phyloP scores from a whole-genome alignment of 2,888 invertebrate genomes.

The Anagyrus pseudococci region DNA sequence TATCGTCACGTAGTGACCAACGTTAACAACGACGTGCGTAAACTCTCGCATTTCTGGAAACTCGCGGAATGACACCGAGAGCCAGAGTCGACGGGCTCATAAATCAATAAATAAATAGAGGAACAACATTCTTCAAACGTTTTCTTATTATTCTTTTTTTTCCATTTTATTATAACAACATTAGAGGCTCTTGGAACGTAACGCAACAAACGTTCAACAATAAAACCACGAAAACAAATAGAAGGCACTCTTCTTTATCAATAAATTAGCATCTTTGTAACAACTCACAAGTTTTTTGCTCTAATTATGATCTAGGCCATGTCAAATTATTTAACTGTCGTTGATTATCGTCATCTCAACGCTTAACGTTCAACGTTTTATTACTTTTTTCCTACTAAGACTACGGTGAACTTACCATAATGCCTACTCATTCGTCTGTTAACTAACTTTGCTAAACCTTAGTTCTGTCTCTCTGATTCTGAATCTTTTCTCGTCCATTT shows the following conservation, averaged over 20 bases:
- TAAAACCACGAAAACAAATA: constrained; percentile 61
- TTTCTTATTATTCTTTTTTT: constrained; percentile 4
- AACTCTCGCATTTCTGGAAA: constrained; percentile 40
- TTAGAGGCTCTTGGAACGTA: constrained; percentile 61
- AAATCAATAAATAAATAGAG: constrained; percentile 60
- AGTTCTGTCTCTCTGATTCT: constrained; percentile 39
- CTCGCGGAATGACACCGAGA: constrained; percentile 45
- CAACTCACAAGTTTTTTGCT: constrained; percentile 42
- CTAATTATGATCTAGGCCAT: constrained; percentile 42
- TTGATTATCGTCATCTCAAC: constrained; percentile 27
- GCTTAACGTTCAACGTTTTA: constrained; percentile 20
- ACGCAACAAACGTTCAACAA: constrained; percentile 60
- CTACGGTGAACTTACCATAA: constrained; percentile 41
- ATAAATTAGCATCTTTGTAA: constrained; percentile 55
- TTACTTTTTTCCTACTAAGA: constrained; percentile 14
- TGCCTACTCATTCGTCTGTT: constrained; percentile 33
- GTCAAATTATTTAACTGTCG: constrained; percentile 42
- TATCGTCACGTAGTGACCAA: constrained; percentile 41
- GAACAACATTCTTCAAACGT: constrained; percentile 57
- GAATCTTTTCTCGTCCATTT: too few relatives aligned
- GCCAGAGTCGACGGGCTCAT: constrained; percentile 43
- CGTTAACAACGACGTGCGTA: constrained; percentile 41
- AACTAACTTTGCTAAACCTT: constrained; percentile 25
- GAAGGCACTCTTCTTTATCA: constrained; percentile 60
- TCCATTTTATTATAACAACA: constrained; percentile 47